Evolutionary conservation across 2,113 vertebrate genomes (phyloP).

Genomic region (Percina caprodes): DNA sequence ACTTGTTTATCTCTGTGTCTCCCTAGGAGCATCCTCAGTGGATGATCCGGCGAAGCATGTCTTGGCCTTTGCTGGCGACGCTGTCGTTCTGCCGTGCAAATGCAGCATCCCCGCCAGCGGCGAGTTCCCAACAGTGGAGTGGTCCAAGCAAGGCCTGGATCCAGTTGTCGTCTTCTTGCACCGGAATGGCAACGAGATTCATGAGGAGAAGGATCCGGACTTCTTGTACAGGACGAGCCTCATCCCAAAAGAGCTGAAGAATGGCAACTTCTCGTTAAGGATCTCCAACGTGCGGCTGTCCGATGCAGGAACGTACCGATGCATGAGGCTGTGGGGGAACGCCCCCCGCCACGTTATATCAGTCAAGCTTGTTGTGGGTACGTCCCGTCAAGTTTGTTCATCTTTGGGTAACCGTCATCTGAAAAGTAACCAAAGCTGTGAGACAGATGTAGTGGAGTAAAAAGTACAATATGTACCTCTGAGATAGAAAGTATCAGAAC

Average conservation of each 20-base stretch:
- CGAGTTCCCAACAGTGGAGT: constrained; percentile 34
- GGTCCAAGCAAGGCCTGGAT: constrained; percentile 29
- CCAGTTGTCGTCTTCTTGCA: constrained; percentile 17
- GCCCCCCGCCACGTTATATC: rapidly evolving
- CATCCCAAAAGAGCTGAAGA: rapidly evolving
- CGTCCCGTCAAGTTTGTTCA: not conserved
- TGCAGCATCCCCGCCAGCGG: not conserved
- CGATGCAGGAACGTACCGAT: constrained; percentile 11
- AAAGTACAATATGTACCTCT: too few relatives aligned
- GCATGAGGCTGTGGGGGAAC: not conserved
- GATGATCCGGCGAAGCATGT: not conserved
- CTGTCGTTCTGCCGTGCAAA: constrained; percentile 36
- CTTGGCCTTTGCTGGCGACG: not conserved
- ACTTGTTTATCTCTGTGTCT: not conserved
- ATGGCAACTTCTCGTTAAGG: constrained; percentile 40
- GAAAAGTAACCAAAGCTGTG: too few relatives aligned
- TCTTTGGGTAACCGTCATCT: too few relatives aligned
- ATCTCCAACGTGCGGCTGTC: constrained; percentile 34
- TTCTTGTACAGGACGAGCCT: constrained; percentile 34
- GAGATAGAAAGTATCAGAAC: too few relatives aligned
- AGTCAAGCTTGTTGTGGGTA: constrained; percentile 34
- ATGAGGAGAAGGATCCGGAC: constrained; percentile 25
- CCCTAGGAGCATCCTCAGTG: not conserved
- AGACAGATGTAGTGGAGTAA: too few relatives aligned
- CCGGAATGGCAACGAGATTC: constrained; percentile 22